These are phyloP conservation scores for Sialis lutaria DNA, from an alignment of 2,888 invertebrate genomes.

Conservation along the genomic window DNA sequence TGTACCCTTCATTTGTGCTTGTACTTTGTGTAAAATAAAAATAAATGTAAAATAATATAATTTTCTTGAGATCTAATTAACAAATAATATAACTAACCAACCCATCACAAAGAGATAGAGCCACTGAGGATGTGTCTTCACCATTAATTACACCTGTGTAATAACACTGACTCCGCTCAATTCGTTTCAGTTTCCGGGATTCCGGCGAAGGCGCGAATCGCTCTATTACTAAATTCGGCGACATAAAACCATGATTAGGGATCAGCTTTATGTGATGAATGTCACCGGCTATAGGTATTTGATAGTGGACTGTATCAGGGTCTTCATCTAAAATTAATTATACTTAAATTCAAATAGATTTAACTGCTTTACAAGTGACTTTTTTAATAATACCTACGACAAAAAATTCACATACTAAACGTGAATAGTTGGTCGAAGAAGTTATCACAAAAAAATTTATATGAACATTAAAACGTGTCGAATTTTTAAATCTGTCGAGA, in stretches of 20 bases:
- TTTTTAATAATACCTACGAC: no score
- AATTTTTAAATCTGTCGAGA: no score
- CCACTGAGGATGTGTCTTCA: conserved; percentile 26
- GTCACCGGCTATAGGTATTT: conserved; percentile 17
- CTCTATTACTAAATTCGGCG: conserved; percentile 24
- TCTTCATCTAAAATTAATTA: background rate
- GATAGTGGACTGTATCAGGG: conserved; percentile 19
- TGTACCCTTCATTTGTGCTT: background rate
- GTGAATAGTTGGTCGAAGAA: no score
- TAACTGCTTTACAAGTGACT: no score
- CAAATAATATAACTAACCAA: conserved; percentile 16
- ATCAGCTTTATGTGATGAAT: conserved; percentile 28
- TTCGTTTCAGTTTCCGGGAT: conserved; percentile 14
- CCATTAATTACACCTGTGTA: conserved; percentile 31
- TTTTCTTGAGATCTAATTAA: background rate
- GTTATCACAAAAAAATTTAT: no score
- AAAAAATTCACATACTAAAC: no score
- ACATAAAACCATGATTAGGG: conserved; percentile 31
- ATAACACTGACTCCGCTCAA: conserved; percentile 24
- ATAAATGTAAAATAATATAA: background rate
- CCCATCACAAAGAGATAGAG: conserved; percentile 31
- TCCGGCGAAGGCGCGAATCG: conserved; percentile 14
- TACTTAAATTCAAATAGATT: no score
- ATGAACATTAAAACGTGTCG: no score
- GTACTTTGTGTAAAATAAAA: background rate